Conservation (phyloP, 2,797 vertebrate genomes). For the Anomalospiza imberbis region DNA sequence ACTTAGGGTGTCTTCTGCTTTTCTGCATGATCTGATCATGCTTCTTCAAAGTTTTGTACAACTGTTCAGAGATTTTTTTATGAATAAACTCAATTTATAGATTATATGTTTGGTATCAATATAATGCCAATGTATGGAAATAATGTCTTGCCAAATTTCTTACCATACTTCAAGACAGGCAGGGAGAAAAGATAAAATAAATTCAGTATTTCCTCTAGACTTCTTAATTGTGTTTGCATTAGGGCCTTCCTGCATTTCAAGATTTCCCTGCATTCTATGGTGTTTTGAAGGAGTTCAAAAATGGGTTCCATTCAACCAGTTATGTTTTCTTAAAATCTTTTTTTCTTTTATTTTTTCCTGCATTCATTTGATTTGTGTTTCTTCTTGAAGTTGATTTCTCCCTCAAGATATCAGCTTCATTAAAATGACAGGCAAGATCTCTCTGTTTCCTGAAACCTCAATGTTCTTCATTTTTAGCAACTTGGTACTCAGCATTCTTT, state of each 20-base stretch:
- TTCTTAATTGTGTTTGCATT: background rate
- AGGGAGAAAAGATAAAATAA: background rate
- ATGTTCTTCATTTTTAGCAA: background rate
- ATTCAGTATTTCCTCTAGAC: background rate
- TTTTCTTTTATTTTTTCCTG: background rate
- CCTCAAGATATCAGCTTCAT: background rate
- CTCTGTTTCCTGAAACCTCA: accelerated
- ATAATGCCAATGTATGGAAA: background rate
- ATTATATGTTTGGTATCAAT: background rate
- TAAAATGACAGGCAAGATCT: background rate
- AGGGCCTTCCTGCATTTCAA: background rate
- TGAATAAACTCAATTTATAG: background rate
- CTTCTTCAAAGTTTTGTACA: background rate
- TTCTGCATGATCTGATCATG: background rate
- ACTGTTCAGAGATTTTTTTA: background rate
- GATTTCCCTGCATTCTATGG: background rate
- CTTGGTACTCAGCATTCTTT: background rate
- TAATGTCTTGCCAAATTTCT: background rate
- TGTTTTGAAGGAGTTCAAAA: background rate
- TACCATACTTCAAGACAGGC: background rate
- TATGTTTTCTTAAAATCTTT: background rate
- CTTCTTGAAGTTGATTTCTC: background rate
- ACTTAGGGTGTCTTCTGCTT: background rate
- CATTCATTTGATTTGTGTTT: background rate
- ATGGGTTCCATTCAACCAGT: background rate